Base-by-base conservation (phyloP, 2,113 vertebrate genomes). In the Xerus inauris region DNA sequence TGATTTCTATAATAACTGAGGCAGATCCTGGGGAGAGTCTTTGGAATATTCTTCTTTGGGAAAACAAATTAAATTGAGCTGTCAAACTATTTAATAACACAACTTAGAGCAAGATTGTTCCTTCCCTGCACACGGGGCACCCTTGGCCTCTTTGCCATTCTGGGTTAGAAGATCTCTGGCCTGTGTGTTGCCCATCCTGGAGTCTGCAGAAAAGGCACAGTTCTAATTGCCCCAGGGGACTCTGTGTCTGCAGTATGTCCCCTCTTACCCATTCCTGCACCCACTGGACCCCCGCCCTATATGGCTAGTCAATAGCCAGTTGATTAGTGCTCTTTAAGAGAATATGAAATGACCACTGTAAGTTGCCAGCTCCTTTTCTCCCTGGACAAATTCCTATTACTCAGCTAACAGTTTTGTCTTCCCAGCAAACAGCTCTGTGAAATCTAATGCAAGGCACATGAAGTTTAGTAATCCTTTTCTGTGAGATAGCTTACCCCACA, bases 361-460 rank as follows among this genome's bases (percentile, higher is more conserved):
- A 19, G 9, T 67, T 93, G 87, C 82, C 96, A n/a, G 14, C 90
- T 84, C 77, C 72, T 30, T 94, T 87, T 35, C 51, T 10, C 54
- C 57, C 65, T 0, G 0, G 0, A 73, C 67, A 75, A 47, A 72
- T 57, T 62, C 30, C 47, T 95, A 93, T 95, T 76, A 30, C 30
- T 89, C 11, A 73, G 69, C 91, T 3, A 3, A 93, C 71, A 85
- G 69, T 14, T 1, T 96, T 93, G 69, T 72, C 76, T 26, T 20
- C 54, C 65, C 30, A 38, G 49, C 45, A 84, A 95, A 72, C 20
- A 91, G 76, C 80, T 84, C 24, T 20, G n/a, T 72, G 67, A 73
- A 93, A 42, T 45, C 59, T 13, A 67, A 83, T 62, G 51, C 89
- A 72, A 67, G 1, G 12, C 71, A n/a, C 32, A 14, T 0, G 16